These are phyloP conservation scores for Calidris pygmaea DNA, from an alignment of 2,113 vertebrate genomes.

Conservation along the genomic window DNA sequence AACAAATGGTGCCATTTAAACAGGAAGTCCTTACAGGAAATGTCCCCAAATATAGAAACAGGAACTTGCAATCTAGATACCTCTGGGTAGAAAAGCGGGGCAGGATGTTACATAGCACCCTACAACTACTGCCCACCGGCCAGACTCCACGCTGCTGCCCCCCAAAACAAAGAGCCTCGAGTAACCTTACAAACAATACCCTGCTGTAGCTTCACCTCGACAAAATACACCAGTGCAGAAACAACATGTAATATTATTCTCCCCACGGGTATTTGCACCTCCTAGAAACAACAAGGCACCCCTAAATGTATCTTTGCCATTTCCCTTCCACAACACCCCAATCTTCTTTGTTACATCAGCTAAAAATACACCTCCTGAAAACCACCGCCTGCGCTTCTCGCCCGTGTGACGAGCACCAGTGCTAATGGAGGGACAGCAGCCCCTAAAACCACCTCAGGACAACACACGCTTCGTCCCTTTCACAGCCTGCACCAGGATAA, in stretches of 20 bases:
- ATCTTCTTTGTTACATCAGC: accelerated
- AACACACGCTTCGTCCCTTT: accelerated
- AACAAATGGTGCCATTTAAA: not conserved
- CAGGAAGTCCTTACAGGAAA: conserved; percentile 36
- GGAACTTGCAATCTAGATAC: conserved; percentile 48
- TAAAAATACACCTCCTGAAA: not conserved
- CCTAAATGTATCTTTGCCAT: not conserved
- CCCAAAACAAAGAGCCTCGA: not conserved
- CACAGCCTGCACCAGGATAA: accelerated
- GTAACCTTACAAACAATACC: accelerated
- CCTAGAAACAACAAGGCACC: not conserved
- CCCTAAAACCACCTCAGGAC: not conserved
- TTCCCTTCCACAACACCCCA: accelerated
- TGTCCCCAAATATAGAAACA: not conserved
- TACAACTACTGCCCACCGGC: not conserved
- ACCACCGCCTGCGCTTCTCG: accelerated
- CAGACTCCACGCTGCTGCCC: not conserved
- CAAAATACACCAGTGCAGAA: accelerated
- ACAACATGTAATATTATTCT: accelerated
- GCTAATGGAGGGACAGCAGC: not conserved
- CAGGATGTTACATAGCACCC: not conserved
- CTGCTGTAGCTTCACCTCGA: not conserved
- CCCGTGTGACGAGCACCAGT: accelerated
- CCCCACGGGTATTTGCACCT: accelerated
- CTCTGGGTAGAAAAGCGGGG: not conserved